Conservation (phyloP, 2,797 vertebrate species). For the Lacerta viridis region DNA sequence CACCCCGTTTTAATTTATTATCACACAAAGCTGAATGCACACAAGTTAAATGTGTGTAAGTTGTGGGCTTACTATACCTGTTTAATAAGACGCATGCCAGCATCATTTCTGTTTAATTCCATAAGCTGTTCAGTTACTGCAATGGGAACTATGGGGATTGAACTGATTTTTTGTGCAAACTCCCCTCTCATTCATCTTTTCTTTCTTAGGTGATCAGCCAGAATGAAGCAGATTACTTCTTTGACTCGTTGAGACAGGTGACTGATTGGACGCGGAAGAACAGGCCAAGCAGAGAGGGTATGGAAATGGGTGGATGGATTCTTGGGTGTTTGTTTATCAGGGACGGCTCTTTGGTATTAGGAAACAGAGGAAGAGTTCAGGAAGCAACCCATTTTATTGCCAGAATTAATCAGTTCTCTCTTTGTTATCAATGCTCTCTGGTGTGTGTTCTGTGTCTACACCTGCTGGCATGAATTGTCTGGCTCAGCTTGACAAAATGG, state of each 20-base stretch:
- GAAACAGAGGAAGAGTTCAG: not conserved
- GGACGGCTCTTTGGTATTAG: not conserved
- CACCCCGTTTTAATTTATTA: too few relatives aligned
- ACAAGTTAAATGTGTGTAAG: too few relatives aligned
- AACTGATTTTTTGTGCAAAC: slow-evolving; percentile 24
- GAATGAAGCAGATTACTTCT: slow-evolving; percentile 94
- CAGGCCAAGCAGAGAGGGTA: slow-evolving; percentile 90
- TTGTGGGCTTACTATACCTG: not conserved
- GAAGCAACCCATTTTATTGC: slow-evolving; percentile 16
- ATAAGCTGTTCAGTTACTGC: not conserved
- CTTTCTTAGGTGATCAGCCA: slow-evolving; percentile 90
- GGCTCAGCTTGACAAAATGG: slow-evolving; percentile 11
- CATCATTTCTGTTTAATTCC: not conserved
- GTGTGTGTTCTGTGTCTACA: not conserved
- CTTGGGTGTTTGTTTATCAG: not conserved
- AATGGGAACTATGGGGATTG: not conserved
- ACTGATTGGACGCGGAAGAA: slow-evolving; percentile 90
- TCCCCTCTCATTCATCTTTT: slow-evolving; percentile 14
- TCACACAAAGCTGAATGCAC: too few relatives aligned
- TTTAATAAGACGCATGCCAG: not conserved
- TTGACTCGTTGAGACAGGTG: slow-evolving; percentile 92
- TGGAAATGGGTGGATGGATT: slow-evolving; percentile 26
- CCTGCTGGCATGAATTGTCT: slow-evolving; percentile 9
- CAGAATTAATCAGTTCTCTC: not conserved
- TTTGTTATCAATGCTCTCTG: not conserved